Conservation (phyloP, 1,140 invertebrate genomes). For the Cephus cinctus region DNA sequence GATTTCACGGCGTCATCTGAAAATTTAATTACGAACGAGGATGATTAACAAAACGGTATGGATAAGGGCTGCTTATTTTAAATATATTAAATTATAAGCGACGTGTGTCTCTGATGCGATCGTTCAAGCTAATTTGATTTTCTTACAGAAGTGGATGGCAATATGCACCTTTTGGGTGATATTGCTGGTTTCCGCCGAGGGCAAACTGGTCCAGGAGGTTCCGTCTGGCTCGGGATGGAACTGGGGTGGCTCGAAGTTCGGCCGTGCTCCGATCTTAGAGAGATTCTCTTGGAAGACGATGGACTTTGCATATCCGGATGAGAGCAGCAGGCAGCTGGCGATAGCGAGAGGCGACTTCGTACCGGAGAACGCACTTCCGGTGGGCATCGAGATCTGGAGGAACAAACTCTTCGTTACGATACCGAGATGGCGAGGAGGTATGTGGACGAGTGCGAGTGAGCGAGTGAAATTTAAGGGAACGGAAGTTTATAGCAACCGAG, state of each 20-base stretch:
- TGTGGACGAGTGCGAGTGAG: constrained; percentile 22
- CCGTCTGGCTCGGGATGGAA: constrained; percentile 12
- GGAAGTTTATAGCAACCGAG: neutral
- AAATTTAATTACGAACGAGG: too few species aligned
- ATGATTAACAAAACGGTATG: too few species aligned
- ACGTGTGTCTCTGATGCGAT: too few species aligned
- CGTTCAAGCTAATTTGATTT: too few species aligned
- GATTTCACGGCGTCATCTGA: too few species aligned
- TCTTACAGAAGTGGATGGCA: too few species aligned
- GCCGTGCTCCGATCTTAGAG: constrained; percentile 60
- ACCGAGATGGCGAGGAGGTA: constrained; percentile 70
- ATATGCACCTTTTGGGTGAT: too few species aligned
- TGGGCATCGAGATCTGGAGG: constrained; percentile 75
- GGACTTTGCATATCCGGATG: constrained; percentile 71
- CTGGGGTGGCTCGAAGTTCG: constrained; percentile 24
- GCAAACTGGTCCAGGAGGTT: constrained; percentile 1
- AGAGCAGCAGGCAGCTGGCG: constrained; percentile 61
- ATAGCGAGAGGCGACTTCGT: constrained; percentile 64
- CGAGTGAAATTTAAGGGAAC: constrained; percentile 2
- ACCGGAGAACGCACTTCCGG: constrained; percentile 73
- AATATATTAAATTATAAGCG: too few species aligned
- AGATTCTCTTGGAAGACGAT: constrained; percentile 72
- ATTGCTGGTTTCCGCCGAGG: neutral
- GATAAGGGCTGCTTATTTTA: too few species aligned
- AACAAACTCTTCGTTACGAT: constrained; percentile 78